These are phyloP conservation scores for Microtus montanus DNA, from an alignment of 2,113 vertebrate species.

Conservation along the genomic window DNA sequence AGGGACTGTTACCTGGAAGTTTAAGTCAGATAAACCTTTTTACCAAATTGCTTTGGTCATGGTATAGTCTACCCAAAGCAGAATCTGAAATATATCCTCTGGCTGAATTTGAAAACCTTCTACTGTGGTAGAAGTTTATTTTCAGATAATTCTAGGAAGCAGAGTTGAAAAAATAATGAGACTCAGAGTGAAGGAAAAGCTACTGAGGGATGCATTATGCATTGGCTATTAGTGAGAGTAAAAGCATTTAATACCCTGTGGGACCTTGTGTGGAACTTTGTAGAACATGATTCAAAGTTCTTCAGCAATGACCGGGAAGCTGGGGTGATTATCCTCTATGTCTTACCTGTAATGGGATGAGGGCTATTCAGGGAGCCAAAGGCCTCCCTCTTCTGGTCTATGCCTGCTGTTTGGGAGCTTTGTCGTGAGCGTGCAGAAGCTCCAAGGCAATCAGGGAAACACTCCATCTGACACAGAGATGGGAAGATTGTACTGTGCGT, in stretches of 20 bases:
- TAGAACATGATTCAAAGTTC: not conserved
- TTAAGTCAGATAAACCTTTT: not conserved
- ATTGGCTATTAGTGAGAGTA: not conserved
- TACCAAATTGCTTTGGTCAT: not conserved
- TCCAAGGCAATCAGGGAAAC: not conserved
- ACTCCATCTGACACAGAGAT: not conserved
- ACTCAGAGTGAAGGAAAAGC: not conserved
- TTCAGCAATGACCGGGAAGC: not conserved
- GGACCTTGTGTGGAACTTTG: not conserved
- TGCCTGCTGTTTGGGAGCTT: not conserved
- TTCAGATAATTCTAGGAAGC: not conserved
- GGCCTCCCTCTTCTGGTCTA: not conserved
- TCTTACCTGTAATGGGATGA: not conserved
- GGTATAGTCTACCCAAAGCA: not conserved
- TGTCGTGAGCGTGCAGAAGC: not conserved
- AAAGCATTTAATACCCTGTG: not conserved
- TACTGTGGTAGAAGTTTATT: not conserved
- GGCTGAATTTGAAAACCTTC: not conserved
- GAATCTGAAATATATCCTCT: not conserved
- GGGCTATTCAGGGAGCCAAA: not conserved
- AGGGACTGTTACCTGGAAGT: not conserved
- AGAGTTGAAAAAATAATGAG: not conserved
- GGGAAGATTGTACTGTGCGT: rapidly evolving
- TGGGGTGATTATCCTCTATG: not conserved
- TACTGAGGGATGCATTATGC: not conserved